A percentile compares a stretch with the other conserved stretches of the same genome.
Conservation (phyloP, 2,888 invertebrate genomes). For the Apocheima hispidaria region DNA sequence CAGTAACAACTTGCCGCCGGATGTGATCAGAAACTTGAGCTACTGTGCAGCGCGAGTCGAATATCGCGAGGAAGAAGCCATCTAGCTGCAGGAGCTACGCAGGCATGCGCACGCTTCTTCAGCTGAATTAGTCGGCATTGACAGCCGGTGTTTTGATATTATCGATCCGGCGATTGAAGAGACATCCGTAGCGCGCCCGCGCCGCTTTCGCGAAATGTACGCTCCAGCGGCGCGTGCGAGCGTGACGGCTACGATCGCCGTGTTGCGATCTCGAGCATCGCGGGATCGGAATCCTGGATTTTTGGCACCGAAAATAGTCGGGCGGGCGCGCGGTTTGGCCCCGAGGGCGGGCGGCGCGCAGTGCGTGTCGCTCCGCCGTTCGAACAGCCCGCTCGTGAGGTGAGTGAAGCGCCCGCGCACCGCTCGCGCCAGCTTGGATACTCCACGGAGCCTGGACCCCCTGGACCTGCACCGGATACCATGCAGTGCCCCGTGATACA, state of each 20-base stretch:
- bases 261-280: slow-evolving; percentile 65
- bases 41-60: background rate
- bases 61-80: slow-evolving; percentile 8
- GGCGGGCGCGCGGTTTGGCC: slow-evolving; percentile 74
- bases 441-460: slow-evolving; percentile 51
- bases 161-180: slow-evolving; percentile 44
- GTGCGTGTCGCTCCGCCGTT: slow-evolving; percentile 86
- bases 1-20: slow-evolving; percentile 45
- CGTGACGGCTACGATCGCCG: slow-evolving; percentile 63
- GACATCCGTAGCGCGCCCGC: slow-evolving; percentile 46
- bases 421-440: slow-evolving; percentile 66
- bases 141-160: slow-evolving; percentile 41
- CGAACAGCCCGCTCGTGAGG: slow-evolving; percentile 84
- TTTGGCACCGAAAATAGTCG: slow-evolving; percentile 86
- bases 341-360: slow-evolving; percentile 77
- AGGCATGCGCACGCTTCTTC: slow-evolving; percentile 19
- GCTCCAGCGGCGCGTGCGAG: slow-evolving; percentile 61
- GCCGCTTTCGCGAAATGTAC: slow-evolving; percentile 40
- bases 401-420: slow-evolving; percentile 64
- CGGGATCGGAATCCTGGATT: slow-evolving; percentile 79
- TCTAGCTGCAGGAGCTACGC: slow-evolving; percentile 20
- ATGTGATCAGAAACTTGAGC: slow-evolving; percentile 47
- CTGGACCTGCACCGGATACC: slow-evolving; percentile 44
- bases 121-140: slow-evolving; percentile 38
- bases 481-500: slow-evolving; percentile 38